These are phyloP conservation scores for Malthinus flaveolus DNA, from an alignment of 2,888 invertebrate species.

Conservation along the genomic window DNA sequence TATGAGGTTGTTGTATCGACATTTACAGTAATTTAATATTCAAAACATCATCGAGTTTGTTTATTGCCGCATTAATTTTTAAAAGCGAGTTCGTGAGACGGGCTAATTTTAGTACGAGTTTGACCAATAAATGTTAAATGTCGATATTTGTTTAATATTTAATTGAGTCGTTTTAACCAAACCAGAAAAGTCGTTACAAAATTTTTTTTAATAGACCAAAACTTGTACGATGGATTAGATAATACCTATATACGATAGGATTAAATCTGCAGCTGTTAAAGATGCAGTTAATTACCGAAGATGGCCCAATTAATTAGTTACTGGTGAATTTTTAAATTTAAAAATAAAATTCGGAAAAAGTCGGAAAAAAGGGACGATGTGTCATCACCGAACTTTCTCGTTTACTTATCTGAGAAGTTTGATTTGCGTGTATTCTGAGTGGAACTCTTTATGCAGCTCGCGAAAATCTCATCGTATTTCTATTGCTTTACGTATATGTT, in stretches of 20 bases:
- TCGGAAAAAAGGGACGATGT: too few relatives aligned
- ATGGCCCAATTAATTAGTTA: conserved; percentile 6
- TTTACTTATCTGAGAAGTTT: too few relatives aligned
- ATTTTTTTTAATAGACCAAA: not conserved
- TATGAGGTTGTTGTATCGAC: conserved; percentile 12
- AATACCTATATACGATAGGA: too few relatives aligned
- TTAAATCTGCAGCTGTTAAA: too few relatives aligned
- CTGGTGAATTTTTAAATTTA: not conserved
- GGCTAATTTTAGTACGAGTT: conserved; percentile 25
- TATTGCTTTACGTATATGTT: too few relatives aligned
- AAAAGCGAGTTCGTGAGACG: conserved; percentile 16
- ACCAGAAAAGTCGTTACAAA: conserved; percentile 16
- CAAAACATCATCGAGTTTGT: conserved; percentile 26
- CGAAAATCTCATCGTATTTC: too few relatives aligned
- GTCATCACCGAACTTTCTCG: too few relatives aligned
- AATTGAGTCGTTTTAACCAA: conserved; percentile 26
- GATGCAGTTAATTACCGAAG: conserved; percentile 3
- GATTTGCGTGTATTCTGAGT: too few relatives aligned
- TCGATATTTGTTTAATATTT: conserved; percentile 28
- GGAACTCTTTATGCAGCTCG: too few relatives aligned
- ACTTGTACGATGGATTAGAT: not conserved
- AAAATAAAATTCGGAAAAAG: not conserved
- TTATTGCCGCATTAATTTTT: conserved; percentile 24
- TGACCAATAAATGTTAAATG: conserved; percentile 22
- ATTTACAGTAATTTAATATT: conserved; percentile 26